These are phyloP conservation scores for Drosophila nr. perissopoda DNA, from an alignment of 2,888 invertebrate species.

Conservation along the genomic window DNA sequence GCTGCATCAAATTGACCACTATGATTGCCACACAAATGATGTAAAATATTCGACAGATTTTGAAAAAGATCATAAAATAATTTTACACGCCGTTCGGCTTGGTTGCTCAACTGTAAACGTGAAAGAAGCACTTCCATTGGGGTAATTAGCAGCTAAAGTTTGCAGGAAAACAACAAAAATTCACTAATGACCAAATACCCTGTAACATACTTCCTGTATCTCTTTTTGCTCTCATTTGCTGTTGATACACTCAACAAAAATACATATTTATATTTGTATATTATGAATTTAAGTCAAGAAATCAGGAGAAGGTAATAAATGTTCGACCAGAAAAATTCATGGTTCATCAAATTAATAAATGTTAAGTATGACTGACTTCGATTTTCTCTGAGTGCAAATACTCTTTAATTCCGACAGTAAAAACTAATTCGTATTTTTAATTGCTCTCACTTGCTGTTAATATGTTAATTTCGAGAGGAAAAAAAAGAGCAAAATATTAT, in stretches of 20 bases:
- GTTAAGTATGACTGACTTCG: background rate
- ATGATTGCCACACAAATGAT: conserved; percentile 32
- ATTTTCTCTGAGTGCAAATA: conserved; percentile 1
- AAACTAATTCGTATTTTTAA: background rate
- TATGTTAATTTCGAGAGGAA: background rate
- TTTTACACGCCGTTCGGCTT: conserved; percentile 54
- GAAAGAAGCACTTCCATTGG: conserved; percentile 24
- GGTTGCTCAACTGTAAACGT: conserved; percentile 55
- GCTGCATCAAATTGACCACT: conserved; percentile 15
- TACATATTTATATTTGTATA: background rate
- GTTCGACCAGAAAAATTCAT: background rate
- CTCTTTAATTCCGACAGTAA: background rate
- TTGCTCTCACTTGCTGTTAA: background rate
- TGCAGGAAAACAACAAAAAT: background rate
- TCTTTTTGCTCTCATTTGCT: background rate
- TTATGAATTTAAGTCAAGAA: background rate
- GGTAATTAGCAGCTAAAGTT: conserved; percentile 45
- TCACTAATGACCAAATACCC: conserved; percentile 13
- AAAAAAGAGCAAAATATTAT: conserved; percentile 4
- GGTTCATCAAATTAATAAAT: background rate
- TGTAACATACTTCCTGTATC: background rate
- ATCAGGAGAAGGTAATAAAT: background rate
- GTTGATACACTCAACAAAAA: background rate
- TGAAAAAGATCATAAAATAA: conserved; percentile 11
- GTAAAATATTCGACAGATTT: conserved; percentile 11